Base-by-base conservation (phyloP, 2,797 vertebrate species). In the Glossophaga mutica region DNA sequence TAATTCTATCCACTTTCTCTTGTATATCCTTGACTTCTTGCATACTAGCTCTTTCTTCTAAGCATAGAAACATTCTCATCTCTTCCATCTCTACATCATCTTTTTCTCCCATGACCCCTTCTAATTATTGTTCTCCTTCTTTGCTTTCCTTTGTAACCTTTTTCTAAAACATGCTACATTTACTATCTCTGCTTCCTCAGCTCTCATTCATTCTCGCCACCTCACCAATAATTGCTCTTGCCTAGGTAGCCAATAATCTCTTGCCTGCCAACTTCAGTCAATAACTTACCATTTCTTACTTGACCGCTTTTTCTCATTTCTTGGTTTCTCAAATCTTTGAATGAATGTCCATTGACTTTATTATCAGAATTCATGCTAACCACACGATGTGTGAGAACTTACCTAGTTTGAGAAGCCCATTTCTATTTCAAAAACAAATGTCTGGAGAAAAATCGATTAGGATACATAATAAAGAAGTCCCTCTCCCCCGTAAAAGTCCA, bases 361-460 rank as follows among this genome's bases (percentile, higher is more conserved):
- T 76, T 65, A 70, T 32, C 86, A 88, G 87, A 90, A 76, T 59
- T 12, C 48, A 57, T 76, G 44, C n/a, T 26, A 55, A 70, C 16
- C 57, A n/a, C 11, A 37, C 12, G 19, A 32, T 37, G 32, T 57
- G 39, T 73, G 15, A 83, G n/a, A 15, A 83, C 2, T 67, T 77
- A 73, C 1, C 10, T 92, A 48, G n/a, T 19, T 48, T 76, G 21
- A 84, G 62, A 92, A 82, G 73, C 21, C 22, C 42, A 26, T 29
- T 87, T 90, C 87, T 32, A 73, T 83, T 82, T 95, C 52, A 71
- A 39, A 91, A 76, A 77, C 19, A 87, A 95, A 73, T 39, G 57
- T 15, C 26, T 76, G 57, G 26, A 46, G 39, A 50, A 52, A 86
- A 81, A 39, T 14, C 82, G 57, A 86, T 39, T 48, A 55, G 9